Evolutionary conservation across 2,113 vertebrate species (phyloP), one percentile per base, ranked within the genome.

Genomic region (Entosphenus tridentatus): DNA sequence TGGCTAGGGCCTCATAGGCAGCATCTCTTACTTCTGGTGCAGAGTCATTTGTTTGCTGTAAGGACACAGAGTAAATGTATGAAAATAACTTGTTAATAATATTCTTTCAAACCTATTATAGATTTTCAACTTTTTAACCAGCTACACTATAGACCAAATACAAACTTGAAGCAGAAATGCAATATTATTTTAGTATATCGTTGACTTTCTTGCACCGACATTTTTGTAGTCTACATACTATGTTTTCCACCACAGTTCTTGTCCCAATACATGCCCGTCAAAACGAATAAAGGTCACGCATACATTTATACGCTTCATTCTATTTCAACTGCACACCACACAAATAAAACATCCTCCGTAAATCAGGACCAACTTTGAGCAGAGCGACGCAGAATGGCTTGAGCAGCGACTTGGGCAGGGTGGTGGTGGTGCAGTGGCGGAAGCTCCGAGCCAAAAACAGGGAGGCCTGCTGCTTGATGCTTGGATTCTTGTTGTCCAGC

Each of bases 401-500:
- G 55, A 98, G 81, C 62, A 91, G 72, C 71, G 83, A 82, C 79
- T 96, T 98, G 70, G 92, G 85, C 76, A 98, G 78, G 0, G 83
- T 88, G 72, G 88, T 75, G 72, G 86, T 83, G 10, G 85, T 89
- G 74, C 92, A 96, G 76, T 90, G 87, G 72, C 85, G 81, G 74
- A 98, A 93, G 71, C 89, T 90, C 78, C 93, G 86, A 69, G 90
- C 87, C 74, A 98, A 83, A 75, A 97, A 98, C 21, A 98, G 81
- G 10, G 92, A 95, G 1, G 93, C 86, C 77, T 98, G 93, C 56
- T 96, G 92, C 75, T 98, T 98, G 70, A 98, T 95, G 55, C 90
- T 88, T 9, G 93, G 93, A 73, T 98, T 98, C 81, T 98, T 98
- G 77, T 95, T 98, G 78, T 98, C 93, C 92, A 98, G 96, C 73